These are phyloP conservation scores for Volucella inanis DNA, from an alignment of 2,888 invertebrate genomes.

Conservation along the genomic window DNA sequence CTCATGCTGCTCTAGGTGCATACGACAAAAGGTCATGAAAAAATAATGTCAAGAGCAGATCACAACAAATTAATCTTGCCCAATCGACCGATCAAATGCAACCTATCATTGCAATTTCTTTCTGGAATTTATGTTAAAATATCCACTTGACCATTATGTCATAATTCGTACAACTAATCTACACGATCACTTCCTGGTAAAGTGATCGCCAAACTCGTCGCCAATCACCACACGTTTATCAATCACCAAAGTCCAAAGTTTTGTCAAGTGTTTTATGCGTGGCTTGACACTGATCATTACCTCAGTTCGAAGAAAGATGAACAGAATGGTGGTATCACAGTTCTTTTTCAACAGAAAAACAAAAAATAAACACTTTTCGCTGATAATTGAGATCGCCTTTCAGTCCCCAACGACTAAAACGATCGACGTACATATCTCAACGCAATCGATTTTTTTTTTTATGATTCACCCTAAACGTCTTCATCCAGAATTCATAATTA, in stretches of 20 bases:
- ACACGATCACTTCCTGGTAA: neutral
- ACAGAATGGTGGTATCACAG: neutral
- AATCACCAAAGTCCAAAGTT: slow-evolving; percentile 1
- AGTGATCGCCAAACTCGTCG: neutral
- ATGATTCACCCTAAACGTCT: slow-evolving; percentile 27
- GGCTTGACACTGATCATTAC: slow-evolving; percentile 12
- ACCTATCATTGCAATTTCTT: no score
- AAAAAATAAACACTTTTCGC: neutral
- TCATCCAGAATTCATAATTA: slow-evolving; percentile 42
- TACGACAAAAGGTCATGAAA: no score
- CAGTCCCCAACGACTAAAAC: neutral
- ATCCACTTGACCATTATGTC: no score
- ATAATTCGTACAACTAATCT: no score
- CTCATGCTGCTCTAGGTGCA: no score
- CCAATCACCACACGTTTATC: slow-evolving; percentile 21
- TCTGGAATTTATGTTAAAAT: no score
- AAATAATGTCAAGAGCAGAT: no score
- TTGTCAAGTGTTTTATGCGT: neutral
- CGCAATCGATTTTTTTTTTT: slow-evolving; percentile 27
- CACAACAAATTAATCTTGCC: no score
- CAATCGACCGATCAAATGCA: no score
- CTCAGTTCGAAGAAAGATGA: slow-evolving; percentile 7
- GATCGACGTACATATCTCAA: slow-evolving; percentile 1
- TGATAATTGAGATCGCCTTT: neutral
- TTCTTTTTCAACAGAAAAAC: neutral